phyloP scores from a whole-genome alignment of 2,797 vertebrate species.

The Setipinna tenuifilis region DNA sequence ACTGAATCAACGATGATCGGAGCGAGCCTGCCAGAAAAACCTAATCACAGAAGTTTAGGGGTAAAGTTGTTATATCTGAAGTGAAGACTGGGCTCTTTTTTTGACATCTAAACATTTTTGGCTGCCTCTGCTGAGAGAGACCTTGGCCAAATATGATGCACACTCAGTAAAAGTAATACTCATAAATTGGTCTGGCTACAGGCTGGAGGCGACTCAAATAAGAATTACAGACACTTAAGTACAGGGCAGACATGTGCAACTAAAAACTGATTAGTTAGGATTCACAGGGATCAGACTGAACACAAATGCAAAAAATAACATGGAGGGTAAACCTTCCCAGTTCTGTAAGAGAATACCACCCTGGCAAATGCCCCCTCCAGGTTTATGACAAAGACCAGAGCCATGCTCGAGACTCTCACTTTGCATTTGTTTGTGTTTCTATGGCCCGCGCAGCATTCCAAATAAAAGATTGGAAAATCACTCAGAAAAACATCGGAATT shows the following conservation, averaged over 20 bases:
- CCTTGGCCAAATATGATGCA: constrained; percentile 28
- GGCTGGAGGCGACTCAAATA: not conserved
- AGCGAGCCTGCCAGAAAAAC: constrained; percentile 36
- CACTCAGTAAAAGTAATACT: constrained; percentile 27
- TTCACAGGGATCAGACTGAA: not conserved
- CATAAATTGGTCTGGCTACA: constrained; percentile 33
- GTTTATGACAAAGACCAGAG: not conserved
- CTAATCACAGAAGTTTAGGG: constrained; percentile 34
- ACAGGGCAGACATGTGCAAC: not conserved
- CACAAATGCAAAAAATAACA: not conserved
- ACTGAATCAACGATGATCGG: constrained; percentile 34
- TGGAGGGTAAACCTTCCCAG: not conserved
- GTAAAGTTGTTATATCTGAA: constrained; percentile 33
- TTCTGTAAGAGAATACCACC: not conserved
- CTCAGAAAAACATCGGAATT: constrained; percentile 37
- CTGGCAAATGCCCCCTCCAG: not conserved
- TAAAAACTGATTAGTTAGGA: not conserved
- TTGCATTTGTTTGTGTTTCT: constrained; percentile 30
- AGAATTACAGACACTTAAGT: not conserved
- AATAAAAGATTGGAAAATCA: constrained; percentile 35
- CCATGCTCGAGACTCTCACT: constrained; percentile 11
- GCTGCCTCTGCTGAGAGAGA: not conserved
- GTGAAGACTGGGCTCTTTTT: constrained; percentile 27
- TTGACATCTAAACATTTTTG: not conserved
- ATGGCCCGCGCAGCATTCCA: constrained; percentile 26